phyloP scores from a whole-genome alignment of 2,888 invertebrate species.

The Leucoptera coffeella region DNA sequence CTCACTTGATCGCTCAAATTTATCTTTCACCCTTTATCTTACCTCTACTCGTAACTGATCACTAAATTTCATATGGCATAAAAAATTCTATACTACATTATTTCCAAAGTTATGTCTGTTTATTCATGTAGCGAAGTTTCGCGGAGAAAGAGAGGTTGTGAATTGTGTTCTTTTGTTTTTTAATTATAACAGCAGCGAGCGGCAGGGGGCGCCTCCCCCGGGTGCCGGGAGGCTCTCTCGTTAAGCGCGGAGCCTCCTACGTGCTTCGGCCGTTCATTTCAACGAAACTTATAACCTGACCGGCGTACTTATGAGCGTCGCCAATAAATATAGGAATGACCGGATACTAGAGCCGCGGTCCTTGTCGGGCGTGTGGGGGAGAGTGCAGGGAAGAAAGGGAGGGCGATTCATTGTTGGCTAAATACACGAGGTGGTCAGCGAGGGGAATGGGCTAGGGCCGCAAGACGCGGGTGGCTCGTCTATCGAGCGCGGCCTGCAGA shows the following conservation, averaged over 20 bases:
- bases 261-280: constrained; percentile 49
- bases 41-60: too few species aligned
- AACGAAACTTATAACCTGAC: constrained; percentile 53
- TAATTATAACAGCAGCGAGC: constrained; percentile 42
- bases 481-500: constrained; percentile 54
- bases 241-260: constrained; percentile 44
- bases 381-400: constrained; percentile 20
- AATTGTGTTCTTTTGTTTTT: constrained; percentile 53
- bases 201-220: constrained; percentile 18
- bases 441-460: constrained; percentile 18
- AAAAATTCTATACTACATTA: too few species aligned
- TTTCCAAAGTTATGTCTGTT: too few species aligned
- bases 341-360: constrained; percentile 30
- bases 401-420: constrained; percentile 49
- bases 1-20: too few species aligned
- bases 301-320: constrained; percentile 53
- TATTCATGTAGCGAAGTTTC: neutral
- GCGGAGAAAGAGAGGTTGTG: constrained; percentile 44
- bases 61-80: too few species aligned
- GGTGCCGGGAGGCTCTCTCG: constrained; percentile 46
- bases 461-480: constrained; percentile 32
- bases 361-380: constrained; percentile 18
- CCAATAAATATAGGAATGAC: constrained; percentile 53
- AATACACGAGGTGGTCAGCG: constrained; percentile 53
- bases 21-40: too few species aligned